Evolutionary conservation across 2,888 invertebrate species (phyloP).

Genomic region (Brassicogethes aeneus): DNA sequence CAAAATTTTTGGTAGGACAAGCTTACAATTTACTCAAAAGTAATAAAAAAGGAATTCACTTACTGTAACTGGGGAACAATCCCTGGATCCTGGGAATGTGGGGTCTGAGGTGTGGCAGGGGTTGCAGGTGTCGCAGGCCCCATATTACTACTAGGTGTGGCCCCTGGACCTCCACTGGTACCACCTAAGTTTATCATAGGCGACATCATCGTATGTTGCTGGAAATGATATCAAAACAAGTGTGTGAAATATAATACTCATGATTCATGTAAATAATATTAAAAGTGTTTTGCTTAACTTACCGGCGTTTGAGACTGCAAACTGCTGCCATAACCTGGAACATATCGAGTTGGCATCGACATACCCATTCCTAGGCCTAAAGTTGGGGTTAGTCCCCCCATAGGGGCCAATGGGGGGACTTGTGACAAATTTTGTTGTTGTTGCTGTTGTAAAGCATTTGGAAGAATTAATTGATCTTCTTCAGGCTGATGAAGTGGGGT

Average conservation of each 20-base stretch:
- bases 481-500: conserved; percentile 86
- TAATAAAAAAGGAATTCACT: conserved; percentile 35
- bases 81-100: conserved; percentile 86
- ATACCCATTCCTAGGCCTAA: conserved; percentile 54
- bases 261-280: too few relatives aligned
- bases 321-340: conserved; percentile 67
- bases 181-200: conserved; percentile 62
- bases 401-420: conserved; percentile 48
- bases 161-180: conserved; percentile 51
- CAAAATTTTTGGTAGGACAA: too few relatives aligned
- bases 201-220: conserved; percentile 71
- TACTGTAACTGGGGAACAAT: conserved; percentile 90
- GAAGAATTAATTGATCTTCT: conserved; percentile 83
- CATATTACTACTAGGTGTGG: conserved; percentile 48
- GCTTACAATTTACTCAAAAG: too few relatives aligned
- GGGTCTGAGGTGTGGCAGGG: conserved; percentile 85
- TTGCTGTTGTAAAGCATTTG: conserved; percentile 74
- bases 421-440: conserved; percentile 45
- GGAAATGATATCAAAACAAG: conserved; percentile 28
- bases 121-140: conserved; percentile 67
- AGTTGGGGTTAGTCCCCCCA: conserved; percentile 49
- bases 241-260: too few relatives aligned
- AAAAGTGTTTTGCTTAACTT: too few relatives aligned
- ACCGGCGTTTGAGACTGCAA: conserved; percentile 88
- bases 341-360: conserved; percentile 63